These are phyloP conservation scores for Ophthalmolycus amberensis DNA, from an alignment of 2,113 vertebrate species.

Conservation along the genomic window DNA sequence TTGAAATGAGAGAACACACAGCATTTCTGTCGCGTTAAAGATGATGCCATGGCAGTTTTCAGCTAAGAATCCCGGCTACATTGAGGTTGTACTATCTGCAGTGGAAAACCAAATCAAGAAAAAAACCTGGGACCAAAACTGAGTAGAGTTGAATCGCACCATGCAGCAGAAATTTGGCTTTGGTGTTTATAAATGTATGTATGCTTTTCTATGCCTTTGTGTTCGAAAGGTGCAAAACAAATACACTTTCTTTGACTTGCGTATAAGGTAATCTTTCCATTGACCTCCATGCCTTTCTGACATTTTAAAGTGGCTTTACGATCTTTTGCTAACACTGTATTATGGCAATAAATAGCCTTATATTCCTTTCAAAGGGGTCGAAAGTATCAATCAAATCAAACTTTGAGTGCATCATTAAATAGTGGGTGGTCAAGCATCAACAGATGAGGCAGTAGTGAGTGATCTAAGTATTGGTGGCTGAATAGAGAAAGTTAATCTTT, in stretches of 20 bases:
- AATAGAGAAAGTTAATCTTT: background rate
- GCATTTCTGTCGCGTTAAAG: background rate
- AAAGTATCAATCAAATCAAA: background rate
- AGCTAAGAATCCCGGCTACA: background rate
- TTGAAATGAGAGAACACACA: background rate
- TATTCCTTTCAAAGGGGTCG: background rate
- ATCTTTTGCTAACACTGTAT: background rate
- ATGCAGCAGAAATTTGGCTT: background rate
- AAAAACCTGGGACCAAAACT: background rate
- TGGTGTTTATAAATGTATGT: background rate
- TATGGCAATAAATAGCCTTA: background rate
- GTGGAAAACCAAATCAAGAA: background rate
- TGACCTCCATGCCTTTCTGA: background rate
- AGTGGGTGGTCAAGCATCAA: conserved; percentile 19
- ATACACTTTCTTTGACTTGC: background rate
- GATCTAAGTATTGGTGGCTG: background rate
- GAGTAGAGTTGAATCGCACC: too few relatives aligned
- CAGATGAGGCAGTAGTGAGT: background rate
- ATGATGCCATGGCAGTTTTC: too few relatives aligned
- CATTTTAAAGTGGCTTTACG: background rate
- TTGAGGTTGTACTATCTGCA: background rate
- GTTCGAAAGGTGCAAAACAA: background rate
- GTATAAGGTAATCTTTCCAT: too few relatives aligned
- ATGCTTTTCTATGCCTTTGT: background rate
- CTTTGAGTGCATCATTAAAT: conserved; percentile 11